These are phyloP conservation scores for Drosophila hydei DNA, from an alignment of 1,140 invertebrate species.

Conservation along the genomic window DNA sequence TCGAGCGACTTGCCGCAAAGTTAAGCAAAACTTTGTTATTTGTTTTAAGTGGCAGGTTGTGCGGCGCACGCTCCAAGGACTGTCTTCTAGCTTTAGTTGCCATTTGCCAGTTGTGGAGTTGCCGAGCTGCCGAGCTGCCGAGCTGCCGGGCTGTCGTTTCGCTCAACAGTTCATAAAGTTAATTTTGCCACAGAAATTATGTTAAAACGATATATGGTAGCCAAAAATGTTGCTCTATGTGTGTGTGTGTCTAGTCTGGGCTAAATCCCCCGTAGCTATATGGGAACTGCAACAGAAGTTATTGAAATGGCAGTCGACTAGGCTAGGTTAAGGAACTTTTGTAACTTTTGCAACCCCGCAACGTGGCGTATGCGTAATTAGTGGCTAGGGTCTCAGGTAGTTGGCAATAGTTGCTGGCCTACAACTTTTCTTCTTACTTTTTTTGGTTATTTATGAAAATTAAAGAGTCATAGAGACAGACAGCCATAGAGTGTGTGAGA, in stretches of 20 bases:
- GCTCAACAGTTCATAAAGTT: conserved; percentile 84
- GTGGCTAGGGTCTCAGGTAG: conserved; percentile 60
- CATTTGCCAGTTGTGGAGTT: conserved; percentile 22
- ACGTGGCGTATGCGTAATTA: conserved; percentile 79
- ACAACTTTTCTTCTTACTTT: conserved; percentile 35
- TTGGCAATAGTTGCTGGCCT: conserved; percentile 51
- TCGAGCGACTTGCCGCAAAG: conserved; percentile 69
- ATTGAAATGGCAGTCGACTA: conserved; percentile 66
- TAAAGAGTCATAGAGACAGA: conserved; percentile 49
- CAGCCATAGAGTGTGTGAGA: neutral
- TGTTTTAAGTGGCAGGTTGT: conserved; percentile 82
- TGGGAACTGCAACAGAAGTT: conserved; percentile 77
- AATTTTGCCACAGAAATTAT: conserved; percentile 83
- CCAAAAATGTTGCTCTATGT: conserved; percentile 50
- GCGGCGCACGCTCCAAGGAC: conserved; percentile 60
- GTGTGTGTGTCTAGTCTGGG: conserved; percentile 22
- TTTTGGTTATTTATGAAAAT: conserved; percentile 74
- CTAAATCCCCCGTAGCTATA: conserved; percentile 28
- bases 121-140: conserved; percentile 37
- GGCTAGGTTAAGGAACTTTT: conserved; percentile 71
- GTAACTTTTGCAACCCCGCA: conserved; percentile 54
- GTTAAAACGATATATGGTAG: conserved; percentile 82
- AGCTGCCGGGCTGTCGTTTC: conserved; percentile 36
- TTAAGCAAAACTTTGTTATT: conserved; percentile 83
- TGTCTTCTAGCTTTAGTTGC: conserved; percentile 32